These are phyloP conservation scores for Bimastos eiseni DNA, from an alignment of 2,888 invertebrate species.

Conservation along the genomic window DNA sequence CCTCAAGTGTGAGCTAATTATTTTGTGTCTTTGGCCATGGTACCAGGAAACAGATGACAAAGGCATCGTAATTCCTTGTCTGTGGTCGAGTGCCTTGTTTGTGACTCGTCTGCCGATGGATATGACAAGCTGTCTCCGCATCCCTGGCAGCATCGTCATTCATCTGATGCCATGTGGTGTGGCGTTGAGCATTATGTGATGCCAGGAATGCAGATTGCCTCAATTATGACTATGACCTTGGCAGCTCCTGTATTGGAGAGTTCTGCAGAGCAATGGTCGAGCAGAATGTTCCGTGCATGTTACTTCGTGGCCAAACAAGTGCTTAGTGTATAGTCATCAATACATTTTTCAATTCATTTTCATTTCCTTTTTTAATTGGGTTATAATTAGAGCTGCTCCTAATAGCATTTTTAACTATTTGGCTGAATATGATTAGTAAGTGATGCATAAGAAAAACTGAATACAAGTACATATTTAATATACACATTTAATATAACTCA, in stretches of 20 bases:
- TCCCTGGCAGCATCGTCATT: not conserved
- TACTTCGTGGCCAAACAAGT: not conserved
- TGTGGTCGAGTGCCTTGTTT: not conserved
- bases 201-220: not conserved
- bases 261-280: not conserved
- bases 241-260: not conserved
- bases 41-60: not conserved
- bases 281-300: not conserved
- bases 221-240: not conserved
- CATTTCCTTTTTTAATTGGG: not conserved
- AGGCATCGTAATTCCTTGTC: not conserved
- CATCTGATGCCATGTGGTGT: not conserved
- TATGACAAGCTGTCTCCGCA: constrained; percentile 13
- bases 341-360: not conserved
- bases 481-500: too few species aligned
- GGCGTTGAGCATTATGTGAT: not conserved
- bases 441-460: too few species aligned
- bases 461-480: too few species aligned
- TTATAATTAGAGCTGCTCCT: not conserved
- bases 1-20: not conserved
- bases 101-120: not conserved
- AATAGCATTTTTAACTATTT: too few species aligned
- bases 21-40: not conserved
- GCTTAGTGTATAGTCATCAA: not conserved
- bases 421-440: too few species aligned